Evolutionary conservation across 2,113 vertebrate species (phyloP).

Genomic region (Polypterus senegalus): DNA sequence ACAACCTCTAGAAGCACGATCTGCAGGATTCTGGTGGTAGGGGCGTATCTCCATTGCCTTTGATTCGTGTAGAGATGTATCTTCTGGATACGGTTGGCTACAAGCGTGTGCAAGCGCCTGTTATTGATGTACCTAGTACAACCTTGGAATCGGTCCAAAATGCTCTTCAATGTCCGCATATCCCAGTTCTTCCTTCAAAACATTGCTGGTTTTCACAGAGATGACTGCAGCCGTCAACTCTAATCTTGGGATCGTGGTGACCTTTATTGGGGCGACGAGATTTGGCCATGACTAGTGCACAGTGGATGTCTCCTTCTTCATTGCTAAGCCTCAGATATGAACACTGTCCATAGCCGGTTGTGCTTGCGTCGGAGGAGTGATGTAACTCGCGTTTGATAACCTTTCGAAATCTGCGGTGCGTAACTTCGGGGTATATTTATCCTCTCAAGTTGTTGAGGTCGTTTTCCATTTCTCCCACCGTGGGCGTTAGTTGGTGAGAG

Average conservation of each 20-base stretch:
- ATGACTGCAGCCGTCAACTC: slow-evolving; percentile 12
- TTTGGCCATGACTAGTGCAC: too few species aligned
- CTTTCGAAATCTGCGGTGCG: too few species aligned
- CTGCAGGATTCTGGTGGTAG: slow-evolving; percentile 7
- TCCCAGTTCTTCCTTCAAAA: slow-evolving; percentile 15
- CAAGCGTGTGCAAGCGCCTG: slow-evolving; percentile 6
- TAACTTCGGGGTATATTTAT: too few species aligned
- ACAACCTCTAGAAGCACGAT: slow-evolving; percentile 2
- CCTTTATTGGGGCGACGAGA: too few species aligned
- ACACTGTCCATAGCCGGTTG: too few species aligned
- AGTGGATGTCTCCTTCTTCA: too few species aligned
- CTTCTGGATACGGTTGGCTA: slow-evolving; percentile 5
- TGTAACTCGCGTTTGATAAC: too few species aligned
- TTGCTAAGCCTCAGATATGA: too few species aligned
- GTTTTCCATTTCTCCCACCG: too few species aligned
- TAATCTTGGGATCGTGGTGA: slow-evolving; percentile 1
- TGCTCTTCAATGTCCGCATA: slow-evolving; percentile 1
- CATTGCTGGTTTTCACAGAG: slow-evolving; percentile 10
- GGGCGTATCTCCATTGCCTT: background rate
- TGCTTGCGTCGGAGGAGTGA: too few species aligned
- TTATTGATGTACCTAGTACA: slow-evolving; percentile 2
- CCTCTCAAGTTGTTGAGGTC: too few species aligned
- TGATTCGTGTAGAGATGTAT: background rate
- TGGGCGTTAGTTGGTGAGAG: background rate
- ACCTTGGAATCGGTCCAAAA: slow-evolving; percentile 12